Evolutionary conservation across 2,113 vertebrate genomes (phyloP).

Genomic region (Myxocyprinus asiaticus): DNA sequence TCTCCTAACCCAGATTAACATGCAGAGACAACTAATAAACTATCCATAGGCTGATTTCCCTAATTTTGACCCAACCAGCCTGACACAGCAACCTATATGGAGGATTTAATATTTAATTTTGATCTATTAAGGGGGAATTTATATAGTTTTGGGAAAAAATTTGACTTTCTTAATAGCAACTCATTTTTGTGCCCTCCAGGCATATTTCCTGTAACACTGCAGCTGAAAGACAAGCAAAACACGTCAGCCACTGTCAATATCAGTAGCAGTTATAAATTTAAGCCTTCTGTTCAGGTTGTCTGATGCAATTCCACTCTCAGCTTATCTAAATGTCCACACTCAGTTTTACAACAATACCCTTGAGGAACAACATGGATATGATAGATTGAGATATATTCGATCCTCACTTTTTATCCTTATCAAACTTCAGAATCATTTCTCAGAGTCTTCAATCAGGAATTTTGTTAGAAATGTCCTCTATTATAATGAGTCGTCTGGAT

Average conservation of each 20-base stretch:
- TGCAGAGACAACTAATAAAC: no score
- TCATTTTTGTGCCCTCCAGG: conserved; percentile 51
- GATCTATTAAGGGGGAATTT: conserved; percentile 60
- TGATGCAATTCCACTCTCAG: not conserved
- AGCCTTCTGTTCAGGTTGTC: conserved; percentile 20
- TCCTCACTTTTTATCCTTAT: not conserved
- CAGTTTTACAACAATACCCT: conserved; percentile 11
- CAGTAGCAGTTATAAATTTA: conserved; percentile 15
- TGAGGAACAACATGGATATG: not conserved
- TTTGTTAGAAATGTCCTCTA: not conserved
- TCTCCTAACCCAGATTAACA: no score
- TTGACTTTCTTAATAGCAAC: conserved; percentile 64
- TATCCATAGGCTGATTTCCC: no score
- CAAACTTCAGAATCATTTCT: no score
- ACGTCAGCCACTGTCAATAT: conserved; percentile 1
- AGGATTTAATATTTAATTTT: conserved; percentile 51
- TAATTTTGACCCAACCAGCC: no score
- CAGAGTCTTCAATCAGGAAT: not conserved
- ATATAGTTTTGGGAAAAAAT: conserved; percentile 63
- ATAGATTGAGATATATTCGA: not conserved
- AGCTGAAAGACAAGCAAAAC: conserved; percentile 3
- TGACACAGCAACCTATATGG: no score
- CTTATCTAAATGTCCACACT: not conserved
- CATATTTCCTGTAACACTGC: not conserved
- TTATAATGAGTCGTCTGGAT: not conserved